Evolutionary conservation across 2,888 invertebrate genomes (phyloP), one percentile per base, ranked within the genome.

Genomic region (Creontiades dilutus): DNA sequence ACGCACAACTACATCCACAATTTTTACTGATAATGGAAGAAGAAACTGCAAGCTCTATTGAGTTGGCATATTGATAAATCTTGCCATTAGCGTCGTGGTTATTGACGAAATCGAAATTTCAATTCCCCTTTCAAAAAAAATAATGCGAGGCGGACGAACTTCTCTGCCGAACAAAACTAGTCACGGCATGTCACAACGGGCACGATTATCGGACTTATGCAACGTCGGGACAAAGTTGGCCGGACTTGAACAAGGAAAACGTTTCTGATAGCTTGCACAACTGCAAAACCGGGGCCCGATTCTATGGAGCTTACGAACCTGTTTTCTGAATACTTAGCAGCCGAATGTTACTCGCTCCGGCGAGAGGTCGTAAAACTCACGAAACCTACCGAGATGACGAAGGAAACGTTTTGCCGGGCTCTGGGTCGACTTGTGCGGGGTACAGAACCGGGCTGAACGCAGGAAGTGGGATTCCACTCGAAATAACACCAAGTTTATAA

Each of bases 261-360:
- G 68, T 23, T 68, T 52, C 52, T 68, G 68, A 68, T 68, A 7
- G 68, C 68, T 68, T 68, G 68, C 27, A 68, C 23, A 68, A 68
- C 68, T 68, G 68, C 68, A 23, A 68, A 68, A 19, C 68, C 2
- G 68, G 16, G 52, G 13, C 27, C 4, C 19, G 57, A n/a, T 23
- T 68, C 68, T 68, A 23, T 9, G 12, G 68, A 11, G 68, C 68
- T 68, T 23, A 68, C 68, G 13, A 68, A 68, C 68, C 68, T 5
- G 68, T 68, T 68, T 68, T 23, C 23, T 68, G 68, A 68, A 68
- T 68, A 68, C 23, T 68, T 23, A 68, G 23, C 68, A 19, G 68
- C 23, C 68, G 68, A 23, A 68, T 68, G 23, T 61, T 2, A 52
- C 5, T 52, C 11, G n/a, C 57, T 57, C 14, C 57, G 16, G 5